These are phyloP conservation scores for Liodrosophila aerea DNA, from an alignment of 2,888 invertebrate species.

Conservation along the genomic window DNA sequence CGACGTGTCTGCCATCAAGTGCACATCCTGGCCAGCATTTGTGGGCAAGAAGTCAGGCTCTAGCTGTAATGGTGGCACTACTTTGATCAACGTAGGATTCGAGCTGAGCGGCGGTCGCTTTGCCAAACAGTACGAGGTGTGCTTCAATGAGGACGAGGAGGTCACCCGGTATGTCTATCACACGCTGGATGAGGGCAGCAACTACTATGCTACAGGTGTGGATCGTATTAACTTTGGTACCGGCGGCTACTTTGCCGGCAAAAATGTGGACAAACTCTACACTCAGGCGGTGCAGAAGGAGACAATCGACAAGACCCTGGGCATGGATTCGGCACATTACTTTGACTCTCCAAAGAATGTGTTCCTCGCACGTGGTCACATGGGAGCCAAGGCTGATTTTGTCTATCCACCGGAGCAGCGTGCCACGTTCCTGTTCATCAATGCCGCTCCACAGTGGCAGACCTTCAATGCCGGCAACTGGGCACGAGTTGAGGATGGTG, in stretches of 20 bases:
- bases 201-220: slow-evolving; percentile 80
- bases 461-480: slow-evolving; percentile 85
- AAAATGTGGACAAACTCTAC: slow-evolving; percentile 78
- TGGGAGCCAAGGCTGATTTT: slow-evolving; percentile 84
- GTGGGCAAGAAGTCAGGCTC: slow-evolving; percentile 65
- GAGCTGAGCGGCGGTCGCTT: slow-evolving; percentile 65
- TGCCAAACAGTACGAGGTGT: slow-evolving; percentile 79
- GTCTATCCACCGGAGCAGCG: slow-evolving; percentile 83
- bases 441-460: slow-evolving; percentile 84
- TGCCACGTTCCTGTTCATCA: slow-evolving; percentile 84
- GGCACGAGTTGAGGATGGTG: slow-evolving; percentile 83
- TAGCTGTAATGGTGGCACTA: slow-evolving; percentile 72
- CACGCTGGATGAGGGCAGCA: slow-evolving; percentile 79
- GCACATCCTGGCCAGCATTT: slow-evolving; percentile 73
- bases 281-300: slow-evolving; percentile 71
- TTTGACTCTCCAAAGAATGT: slow-evolving; percentile 58
- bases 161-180: slow-evolving; percentile 80
- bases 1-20: slow-evolving; percentile 73
- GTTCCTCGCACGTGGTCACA: slow-evolving; percentile 83
- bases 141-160: slow-evolving; percentile 79
- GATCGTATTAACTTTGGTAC: slow-evolving; percentile 76
- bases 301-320: slow-evolving; percentile 76
- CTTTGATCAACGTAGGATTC: slow-evolving; percentile 79
- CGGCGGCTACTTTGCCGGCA: slow-evolving; percentile 73
- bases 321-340: slow-evolving; percentile 53